phyloP scores from a whole-genome alignment of 2,113 vertebrate genomes.

The Dasypus novemcinctus region DNA sequence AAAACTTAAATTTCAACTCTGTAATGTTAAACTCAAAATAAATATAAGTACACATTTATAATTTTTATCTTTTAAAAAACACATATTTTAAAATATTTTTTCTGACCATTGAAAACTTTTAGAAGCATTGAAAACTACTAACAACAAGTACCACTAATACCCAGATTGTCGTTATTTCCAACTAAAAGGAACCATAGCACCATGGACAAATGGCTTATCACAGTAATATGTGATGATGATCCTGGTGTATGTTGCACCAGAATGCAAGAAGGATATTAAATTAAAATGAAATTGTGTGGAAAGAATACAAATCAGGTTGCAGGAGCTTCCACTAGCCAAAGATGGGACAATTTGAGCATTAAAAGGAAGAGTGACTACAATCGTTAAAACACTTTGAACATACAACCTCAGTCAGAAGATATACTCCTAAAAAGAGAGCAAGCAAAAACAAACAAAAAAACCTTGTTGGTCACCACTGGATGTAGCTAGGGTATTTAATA shows the following conservation, averaged over 20 bases:
- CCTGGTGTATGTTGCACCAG: not conserved
- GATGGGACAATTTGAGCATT: not conserved
- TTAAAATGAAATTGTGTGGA: not conserved
- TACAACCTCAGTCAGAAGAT: not conserved
- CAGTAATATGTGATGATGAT: not conserved
- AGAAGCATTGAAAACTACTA: not conserved
- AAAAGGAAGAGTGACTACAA: not conserved
- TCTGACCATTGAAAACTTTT: not conserved
- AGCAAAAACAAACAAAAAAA: not conserved
- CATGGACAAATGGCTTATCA: not conserved
- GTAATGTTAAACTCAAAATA: not conserved
- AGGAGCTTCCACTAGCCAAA: not conserved
- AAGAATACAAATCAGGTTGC: not conserved
- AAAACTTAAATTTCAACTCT: not conserved
- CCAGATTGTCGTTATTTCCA: not conserved
- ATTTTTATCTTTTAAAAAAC: not conserved
- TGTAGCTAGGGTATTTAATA: not conserved
- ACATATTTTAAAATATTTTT: too few species aligned
- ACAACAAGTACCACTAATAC: not conserved
- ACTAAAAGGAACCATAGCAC: not conserved
- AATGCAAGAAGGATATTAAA: not conserved
- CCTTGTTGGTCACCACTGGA: not conserved
- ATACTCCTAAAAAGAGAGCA: not conserved
- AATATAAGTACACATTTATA: not conserved
- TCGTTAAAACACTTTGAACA: not conserved